Conservation (phyloP, 1,140 invertebrate genomes). For the Tyrophagus putrescentiae region DNA sequence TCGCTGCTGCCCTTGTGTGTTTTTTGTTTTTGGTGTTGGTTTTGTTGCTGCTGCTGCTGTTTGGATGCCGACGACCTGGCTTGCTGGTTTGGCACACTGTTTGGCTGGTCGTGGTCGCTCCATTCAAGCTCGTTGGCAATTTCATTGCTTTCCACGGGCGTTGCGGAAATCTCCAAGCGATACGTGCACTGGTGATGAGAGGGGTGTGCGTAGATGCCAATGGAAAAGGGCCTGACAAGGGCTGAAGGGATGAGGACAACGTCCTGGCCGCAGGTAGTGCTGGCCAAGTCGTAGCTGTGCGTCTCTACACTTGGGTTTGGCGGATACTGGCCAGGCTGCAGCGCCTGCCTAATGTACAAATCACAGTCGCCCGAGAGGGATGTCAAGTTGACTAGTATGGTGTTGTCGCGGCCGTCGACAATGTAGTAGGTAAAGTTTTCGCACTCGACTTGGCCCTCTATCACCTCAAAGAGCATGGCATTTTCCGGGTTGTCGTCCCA, state of each 20-base stretch:
- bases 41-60: background rate
- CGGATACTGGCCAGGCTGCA: background rate
- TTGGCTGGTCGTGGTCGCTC: no score
- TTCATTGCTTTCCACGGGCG: background rate
- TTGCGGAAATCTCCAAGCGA: background rate
- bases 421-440: conserved; percentile 14
- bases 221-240: background rate
- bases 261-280: conserved; percentile 11
- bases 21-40: background rate
- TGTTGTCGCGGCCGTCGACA: background rate
- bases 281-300: conserved; percentile 1
- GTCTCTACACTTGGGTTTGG: background rate
- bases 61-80: background rate
- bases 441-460: background rate
- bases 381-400: background rate
- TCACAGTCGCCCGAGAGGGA: conserved; percentile 5
- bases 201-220: conserved; percentile 12
- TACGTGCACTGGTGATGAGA: background rate
- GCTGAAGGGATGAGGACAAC: background rate
- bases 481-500: no score
- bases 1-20: background rate
- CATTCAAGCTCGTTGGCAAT: no score
- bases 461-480: background rate
- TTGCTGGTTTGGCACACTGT: no score
- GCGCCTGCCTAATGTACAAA: conserved; percentile 8